These are phyloP conservation scores for Bellardia pandia DNA, from an alignment of 2,888 invertebrate genomes.

Conservation along the genomic window DNA sequence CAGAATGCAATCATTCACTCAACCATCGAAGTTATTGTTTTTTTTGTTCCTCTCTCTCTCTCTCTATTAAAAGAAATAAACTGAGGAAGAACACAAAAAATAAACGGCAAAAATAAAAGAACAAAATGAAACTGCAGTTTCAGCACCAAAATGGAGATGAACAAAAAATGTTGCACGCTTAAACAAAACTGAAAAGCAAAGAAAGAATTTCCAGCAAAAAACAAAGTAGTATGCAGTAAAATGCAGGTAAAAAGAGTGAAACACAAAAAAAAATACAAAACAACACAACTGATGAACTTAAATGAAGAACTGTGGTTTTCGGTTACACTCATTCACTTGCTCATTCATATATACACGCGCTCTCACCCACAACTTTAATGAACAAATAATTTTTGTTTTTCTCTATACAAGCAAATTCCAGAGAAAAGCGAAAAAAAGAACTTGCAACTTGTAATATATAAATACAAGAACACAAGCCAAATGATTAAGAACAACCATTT, in stretches of 20 bases:
- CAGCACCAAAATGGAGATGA: constrained; percentile 66
- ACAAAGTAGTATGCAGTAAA: not conserved
- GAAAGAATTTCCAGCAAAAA: constrained; percentile 20
- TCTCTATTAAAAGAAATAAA: not conserved
- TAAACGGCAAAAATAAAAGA: constrained; percentile 18
- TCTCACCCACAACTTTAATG: constrained; percentile 47
- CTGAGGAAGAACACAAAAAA: not conserved
- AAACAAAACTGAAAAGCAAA: not conserved
- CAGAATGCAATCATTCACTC: constrained; percentile 67
- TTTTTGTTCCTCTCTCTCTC: not conserved
- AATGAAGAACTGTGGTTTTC: constrained; percentile 70
- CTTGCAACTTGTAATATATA: constrained; percentile 7
- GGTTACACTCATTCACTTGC: constrained; percentile 54
- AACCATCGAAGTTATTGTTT: constrained; percentile 59
- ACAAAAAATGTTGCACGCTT: constrained; percentile 36
- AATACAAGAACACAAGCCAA: constrained; percentile 1
- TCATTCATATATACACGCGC: not conserved
- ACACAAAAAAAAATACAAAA: not conserved
- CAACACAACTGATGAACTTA: constrained; percentile 57
- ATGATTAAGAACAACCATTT: not conserved
- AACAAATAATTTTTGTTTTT: constrained; percentile 51
- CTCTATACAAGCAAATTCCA: constrained; percentile 14
- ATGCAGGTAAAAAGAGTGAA: constrained; percentile 26
- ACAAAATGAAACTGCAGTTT: constrained; percentile 67
- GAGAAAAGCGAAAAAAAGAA: not conserved